A percentile compares a stretch with the other conserved stretches of the same genome.
Conservation (phyloP, 2,888 invertebrate species). For the Hoplodrina blanda region DNA sequence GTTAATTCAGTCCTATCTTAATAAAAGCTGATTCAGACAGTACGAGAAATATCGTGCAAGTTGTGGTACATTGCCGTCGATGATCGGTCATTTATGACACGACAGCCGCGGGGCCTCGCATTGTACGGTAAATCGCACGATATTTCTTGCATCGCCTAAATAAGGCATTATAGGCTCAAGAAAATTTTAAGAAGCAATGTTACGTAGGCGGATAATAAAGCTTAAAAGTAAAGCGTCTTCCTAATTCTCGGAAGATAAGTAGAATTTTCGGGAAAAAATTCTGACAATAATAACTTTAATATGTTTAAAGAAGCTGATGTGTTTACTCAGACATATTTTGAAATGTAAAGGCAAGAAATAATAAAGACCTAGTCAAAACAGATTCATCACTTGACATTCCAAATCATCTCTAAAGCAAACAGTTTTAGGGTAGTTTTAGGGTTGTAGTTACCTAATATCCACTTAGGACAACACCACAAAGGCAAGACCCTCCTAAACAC, state of each 20-base stretch:
- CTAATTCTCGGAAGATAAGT: slow-evolving; percentile 16
- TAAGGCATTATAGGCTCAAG: not conserved
- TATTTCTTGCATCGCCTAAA: too few species aligned
- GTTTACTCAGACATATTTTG: too few species aligned
- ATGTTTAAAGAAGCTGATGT: too few species aligned
- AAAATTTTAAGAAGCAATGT: slow-evolving; percentile 17
- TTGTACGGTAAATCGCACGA: too few species aligned
- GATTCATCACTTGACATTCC: not conserved
- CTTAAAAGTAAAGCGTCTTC: slow-evolving; percentile 28
- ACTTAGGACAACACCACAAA: slow-evolving; percentile 6
- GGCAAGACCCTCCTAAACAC: slow-evolving; percentile 25
- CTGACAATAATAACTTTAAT: slow-evolving; percentile 2
- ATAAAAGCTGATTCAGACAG: not conserved
- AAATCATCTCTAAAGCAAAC: not conserved
- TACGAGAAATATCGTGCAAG: too few species aligned
- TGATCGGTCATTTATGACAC: too few species aligned
- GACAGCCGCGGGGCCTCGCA: too few species aligned
- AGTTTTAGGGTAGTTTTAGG: not conserved
- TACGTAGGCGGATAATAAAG: slow-evolving; percentile 17
- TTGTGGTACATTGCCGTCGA: too few species aligned
- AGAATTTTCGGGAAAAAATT: slow-evolving; percentile 4
- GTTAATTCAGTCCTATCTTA: not conserved
- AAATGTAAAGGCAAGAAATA: too few species aligned
- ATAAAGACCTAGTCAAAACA: too few species aligned
- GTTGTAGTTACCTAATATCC: not conserved